Evolutionary conservation across 2,113 vertebrate genomes (phyloP), one percentile per base, ranked within the genome.

Genomic region (Odontesthes bonariensis): DNA sequence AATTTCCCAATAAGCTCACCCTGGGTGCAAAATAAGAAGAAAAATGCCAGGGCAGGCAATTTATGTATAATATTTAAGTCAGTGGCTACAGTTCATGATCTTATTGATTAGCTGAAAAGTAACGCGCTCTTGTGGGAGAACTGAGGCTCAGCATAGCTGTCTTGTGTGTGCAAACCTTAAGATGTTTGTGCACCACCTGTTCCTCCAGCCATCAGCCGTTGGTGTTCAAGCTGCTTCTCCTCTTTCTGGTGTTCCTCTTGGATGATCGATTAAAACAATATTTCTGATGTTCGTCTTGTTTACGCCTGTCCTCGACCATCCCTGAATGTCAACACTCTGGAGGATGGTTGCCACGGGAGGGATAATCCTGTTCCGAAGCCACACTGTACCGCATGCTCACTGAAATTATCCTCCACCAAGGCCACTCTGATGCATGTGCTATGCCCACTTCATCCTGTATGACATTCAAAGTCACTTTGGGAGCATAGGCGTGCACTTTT

Each of bases 391-490:
- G 70, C 80, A 67, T 76, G 85, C 62, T 64, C 67, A 75, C 81
- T 89, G 78, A 86, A 90, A 91, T 92, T 86, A 88, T 73, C 87
- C 78, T 83, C 82, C 76, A 64, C 77, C 89, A 87, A 91, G 88
- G 91, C 89, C 89, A 85, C 82, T 84, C 79, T 87, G 84, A 88
- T 88, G 80, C 81, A 78, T 79, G 80, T 78, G 81, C 78, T 87
- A 86, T 89, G 80, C 84, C 85, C 86, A 84, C 84, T 90, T 90
- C 86, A 85, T 89, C 86, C 88, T 49, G 54, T 31, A 31, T 85
- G 86, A 91, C 87, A 90, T 90, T 92, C 86, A 92, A 91, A 92
- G 90, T 91, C 89, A 93, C 90, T 91, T 92, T 91, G 86, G 75
- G 82, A 89, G 79, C 64, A 76, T 66, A 73, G 69, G 79, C 82